A percentile compares a stretch with the other conserved stretches of the same genome.
Conservation (phyloP, 2,888 invertebrate genomes). For the Nemurella pictetii region DNA sequence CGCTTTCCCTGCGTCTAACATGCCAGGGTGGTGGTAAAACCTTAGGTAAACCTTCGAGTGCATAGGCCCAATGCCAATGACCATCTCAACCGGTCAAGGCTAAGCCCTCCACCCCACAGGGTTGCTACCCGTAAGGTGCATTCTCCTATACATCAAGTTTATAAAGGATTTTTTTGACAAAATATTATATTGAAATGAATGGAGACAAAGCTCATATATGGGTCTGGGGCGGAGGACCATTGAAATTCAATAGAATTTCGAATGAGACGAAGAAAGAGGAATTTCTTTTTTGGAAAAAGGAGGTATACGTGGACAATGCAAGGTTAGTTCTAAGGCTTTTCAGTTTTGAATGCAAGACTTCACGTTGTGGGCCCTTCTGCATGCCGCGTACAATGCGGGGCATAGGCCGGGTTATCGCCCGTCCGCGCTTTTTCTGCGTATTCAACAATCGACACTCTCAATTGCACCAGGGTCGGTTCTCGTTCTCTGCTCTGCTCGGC, state of each 20-base stretch:
- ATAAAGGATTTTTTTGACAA: conserved; percentile 23
- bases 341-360: conserved; percentile 9
- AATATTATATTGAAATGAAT: conserved; percentile 7
- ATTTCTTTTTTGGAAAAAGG: conserved; percentile 14
- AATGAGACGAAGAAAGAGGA: conserved; percentile 7
- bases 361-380: background rate
- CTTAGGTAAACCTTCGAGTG: background rate
- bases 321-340: conserved; percentile 18
- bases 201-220: conserved; percentile 1
- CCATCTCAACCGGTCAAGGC: conserved; percentile 22
- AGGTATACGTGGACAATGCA: conserved; percentile 8
- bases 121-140: conserved; percentile 9
- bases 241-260: conserved; percentile 23
- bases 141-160: background rate
- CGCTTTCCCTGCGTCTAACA: background rate
- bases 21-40: background rate
- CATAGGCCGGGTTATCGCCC: background rate
- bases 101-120: background rate
- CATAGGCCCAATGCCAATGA: background rate
- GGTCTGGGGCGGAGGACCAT: conserved; percentile 4
- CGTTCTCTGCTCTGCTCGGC: background rate
- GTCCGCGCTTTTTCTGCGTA: background rate
- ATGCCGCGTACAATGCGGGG: background rate
- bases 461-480: background rate
- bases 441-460: background rate